Evolutionary conservation across 2,113 vertebrate genomes (phyloP), one percentile per base, ranked within the genome.

Genomic region (Spea multiplicata): DNA sequence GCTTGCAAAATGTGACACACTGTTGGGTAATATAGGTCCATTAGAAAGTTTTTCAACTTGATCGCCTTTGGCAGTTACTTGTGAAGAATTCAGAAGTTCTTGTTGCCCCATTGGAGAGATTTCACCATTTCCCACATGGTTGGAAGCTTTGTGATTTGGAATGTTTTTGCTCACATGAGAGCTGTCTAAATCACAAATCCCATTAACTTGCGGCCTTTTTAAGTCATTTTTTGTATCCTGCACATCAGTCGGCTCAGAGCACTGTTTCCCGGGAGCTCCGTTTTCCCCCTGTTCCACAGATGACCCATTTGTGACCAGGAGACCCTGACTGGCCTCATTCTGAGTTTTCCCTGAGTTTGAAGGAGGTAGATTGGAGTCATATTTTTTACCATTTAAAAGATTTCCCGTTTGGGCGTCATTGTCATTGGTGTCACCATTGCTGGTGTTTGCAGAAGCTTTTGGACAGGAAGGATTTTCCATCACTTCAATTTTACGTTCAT

Each of bases 71-170:
- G 95, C 96, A 96, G 96, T 94, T 93, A 96, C 95, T 94, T 95
- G 96, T 92, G 95, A 96, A 82, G 92, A 90, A 82, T 89, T 90
- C 86, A 93, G 91, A 79, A 93, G 91, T 86, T 91, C 92, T 88
- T 92, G 94, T 83, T 89, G 91, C 88, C 93, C 95, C 87, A 90
- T 81, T 84, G 94, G 89, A 87, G 93, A 91, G 84, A 97, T 93
- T 85, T 98, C 97, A 86, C 98, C 97, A 74, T 99, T 99, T 90
- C 97, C 98, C 92, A 99, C 89, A 89, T 96, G 96, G 93, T 96
- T 99, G 95, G 95, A 99, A 98, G 97, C 94, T 91, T 98, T 95
- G 92, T 98, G 97, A 97, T 99, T 99, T 95, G 97, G 96, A 99
- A 99, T 99, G 97, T 94, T 99, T 97, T 93, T 99, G 93, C 92